These are phyloP conservation scores for Cricetomys ansorgei DNA, from an alignment of 2,113 vertebrate species.

Conservation along the genomic window DNA sequence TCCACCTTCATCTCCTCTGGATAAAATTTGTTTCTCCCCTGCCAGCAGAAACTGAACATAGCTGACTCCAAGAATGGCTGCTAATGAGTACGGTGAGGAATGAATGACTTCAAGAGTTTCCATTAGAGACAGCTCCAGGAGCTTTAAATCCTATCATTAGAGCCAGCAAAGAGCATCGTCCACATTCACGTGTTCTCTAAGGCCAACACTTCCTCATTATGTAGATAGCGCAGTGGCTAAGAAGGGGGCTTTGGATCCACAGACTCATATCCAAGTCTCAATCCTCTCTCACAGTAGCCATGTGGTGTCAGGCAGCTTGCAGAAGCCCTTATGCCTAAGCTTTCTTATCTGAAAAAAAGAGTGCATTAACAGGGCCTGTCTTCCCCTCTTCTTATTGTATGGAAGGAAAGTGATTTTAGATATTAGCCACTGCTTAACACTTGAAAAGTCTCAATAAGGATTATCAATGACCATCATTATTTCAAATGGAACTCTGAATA, in stretches of 20 bases:
- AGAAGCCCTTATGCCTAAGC: neutral
- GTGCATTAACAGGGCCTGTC: neutral
- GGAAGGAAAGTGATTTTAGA: neutral
- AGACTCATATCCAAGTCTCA: neutral
- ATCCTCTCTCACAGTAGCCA: neutral
- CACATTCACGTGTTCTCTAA: neutral
- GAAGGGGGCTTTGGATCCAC: neutral
- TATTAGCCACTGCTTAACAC: neutral
- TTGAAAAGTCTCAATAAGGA: neutral
- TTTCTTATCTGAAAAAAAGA: neutral
- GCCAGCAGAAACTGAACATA: neutral
- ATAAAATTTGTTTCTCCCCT: neutral
- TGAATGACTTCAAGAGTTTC: conserved; percentile 11
- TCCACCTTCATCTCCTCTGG: neutral
- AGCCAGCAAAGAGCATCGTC: neutral
- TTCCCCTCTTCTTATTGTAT: neutral
- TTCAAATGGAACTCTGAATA: neutral
- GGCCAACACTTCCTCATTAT: neutral
- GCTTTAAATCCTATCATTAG: neutral
- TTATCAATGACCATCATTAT: neutral
- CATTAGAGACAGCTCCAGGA: neutral
- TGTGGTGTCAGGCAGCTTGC: neutral
- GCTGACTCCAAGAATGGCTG: neutral
- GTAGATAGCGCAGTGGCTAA: neutral
- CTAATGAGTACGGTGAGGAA: neutral